These are phyloP conservation scores for Strongylocentrotus purpuratus DNA, from an alignment of 35 echinoderm and acorn worm species.

Conservation along the genomic window DNA sequence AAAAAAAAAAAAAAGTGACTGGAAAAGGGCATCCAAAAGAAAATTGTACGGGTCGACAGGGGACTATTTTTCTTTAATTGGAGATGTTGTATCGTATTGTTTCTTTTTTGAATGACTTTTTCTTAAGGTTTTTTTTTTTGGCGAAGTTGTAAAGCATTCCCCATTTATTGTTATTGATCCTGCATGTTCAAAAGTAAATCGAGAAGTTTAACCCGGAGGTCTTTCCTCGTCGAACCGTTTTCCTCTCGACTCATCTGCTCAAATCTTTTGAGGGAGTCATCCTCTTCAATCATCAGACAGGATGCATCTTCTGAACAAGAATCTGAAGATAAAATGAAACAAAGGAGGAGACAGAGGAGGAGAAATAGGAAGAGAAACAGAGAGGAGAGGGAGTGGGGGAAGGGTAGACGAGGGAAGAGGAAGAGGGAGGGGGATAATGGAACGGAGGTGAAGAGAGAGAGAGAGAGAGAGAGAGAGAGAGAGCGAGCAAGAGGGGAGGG, in stretches of 20 bases:
- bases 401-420: background rate
- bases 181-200: slow-evolving; percentile 42
- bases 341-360: background rate
- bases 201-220: slow-evolving; percentile 32
- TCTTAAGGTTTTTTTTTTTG: background rate
- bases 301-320: slow-evolving; percentile 35
- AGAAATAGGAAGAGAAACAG: background rate
- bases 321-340: background rate
- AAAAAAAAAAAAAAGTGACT: background rate
- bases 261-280: background rate
- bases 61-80: background rate
- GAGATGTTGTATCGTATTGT: background rate
- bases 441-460: too few relatives aligned
- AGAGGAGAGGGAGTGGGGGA: background rate
- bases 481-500: too few relatives aligned
- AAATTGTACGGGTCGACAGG: background rate
- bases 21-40: background rate
- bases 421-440: too few relatives aligned
- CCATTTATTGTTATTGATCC: slow-evolving; percentile 21
- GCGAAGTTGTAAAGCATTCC: background rate
- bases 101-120: background rate
- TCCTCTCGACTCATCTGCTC: slow-evolving; percentile 23
- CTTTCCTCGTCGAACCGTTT: slow-evolving; percentile 18
- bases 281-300: slow-evolving; percentile 5
- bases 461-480: too few relatives aligned